Evolutionary conservation across 37 sponge, comb jelly and placozoan species (phyloP).

Genomic region (Cladorhizidae sp.): DNA sequence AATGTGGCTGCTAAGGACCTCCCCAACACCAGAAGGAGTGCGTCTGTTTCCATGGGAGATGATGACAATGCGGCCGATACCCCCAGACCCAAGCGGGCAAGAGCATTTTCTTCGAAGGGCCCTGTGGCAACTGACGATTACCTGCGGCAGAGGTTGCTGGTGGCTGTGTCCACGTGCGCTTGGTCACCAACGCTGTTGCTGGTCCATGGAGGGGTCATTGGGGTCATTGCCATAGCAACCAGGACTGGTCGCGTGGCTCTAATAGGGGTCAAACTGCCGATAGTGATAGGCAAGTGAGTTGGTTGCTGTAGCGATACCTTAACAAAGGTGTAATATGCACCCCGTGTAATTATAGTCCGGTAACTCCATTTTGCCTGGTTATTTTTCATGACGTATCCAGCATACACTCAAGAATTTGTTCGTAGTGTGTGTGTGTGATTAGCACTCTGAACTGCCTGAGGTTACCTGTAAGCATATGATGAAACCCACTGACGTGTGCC

Average conservation of each 20-base stretch:
- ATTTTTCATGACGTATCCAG: too few relatives aligned
- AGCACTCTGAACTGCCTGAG: too few relatives aligned
- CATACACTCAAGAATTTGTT: too few relatives aligned
- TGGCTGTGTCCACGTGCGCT: neutral
- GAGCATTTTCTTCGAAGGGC: neutral
- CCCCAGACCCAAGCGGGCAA: neutral
- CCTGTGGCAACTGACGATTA: neutral
- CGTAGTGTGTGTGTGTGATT: too few relatives aligned
- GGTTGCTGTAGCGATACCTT: too few relatives aligned
- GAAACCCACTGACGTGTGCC: too few relatives aligned
- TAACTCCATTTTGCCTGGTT: too few relatives aligned
- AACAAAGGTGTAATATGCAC: too few relatives aligned
- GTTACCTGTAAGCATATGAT: too few relatives aligned
- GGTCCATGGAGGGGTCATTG: neutral
- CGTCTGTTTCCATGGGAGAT: neutral
- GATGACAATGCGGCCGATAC: neutral
- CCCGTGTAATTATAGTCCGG: too few relatives aligned
- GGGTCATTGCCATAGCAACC: conserved; percentile 36
- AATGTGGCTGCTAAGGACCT: neutral
- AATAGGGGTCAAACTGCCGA: conserved; percentile 12
- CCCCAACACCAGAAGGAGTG: neutral
- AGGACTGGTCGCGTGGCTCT: conserved; percentile 16
- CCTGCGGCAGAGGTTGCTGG: neutral
- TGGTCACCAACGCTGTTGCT: conserved; percentile 10
- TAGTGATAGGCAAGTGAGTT: conserved; percentile 11